Percentiles rank a stretch among this genome's conserved stretches.
Conservation (phyloP, 2,888 invertebrate species). For the Lobophora halterata region DNA sequence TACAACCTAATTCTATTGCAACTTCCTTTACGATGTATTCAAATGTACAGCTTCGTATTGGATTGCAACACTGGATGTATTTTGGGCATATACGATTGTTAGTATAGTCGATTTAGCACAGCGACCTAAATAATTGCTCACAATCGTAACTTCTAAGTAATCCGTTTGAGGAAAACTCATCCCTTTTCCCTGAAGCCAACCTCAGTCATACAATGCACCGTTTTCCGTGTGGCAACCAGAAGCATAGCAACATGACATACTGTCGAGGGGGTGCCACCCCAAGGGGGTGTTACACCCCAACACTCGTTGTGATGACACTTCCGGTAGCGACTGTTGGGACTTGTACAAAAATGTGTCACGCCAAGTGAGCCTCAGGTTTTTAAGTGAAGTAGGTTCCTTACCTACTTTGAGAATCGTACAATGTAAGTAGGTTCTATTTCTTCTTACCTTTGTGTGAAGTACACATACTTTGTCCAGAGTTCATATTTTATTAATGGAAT, state of each 20-base stretch:
- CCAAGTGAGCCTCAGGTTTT: not conserved
- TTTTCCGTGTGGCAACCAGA: slow-evolving; percentile 15
- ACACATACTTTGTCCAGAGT: no score
- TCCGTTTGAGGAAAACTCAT: slow-evolving; percentile 4
- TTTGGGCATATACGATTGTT: no score
- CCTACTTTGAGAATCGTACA: no score
- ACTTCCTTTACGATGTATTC: no score
- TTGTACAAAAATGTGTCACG: slow-evolving; percentile 11
- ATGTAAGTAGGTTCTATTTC: no score
- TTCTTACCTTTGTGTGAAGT: no score
- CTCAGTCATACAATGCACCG: slow-evolving; percentile 10
- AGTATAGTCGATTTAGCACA: no score
- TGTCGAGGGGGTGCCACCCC: slow-evolving; percentile 8
- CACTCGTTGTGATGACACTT: slow-evolving; percentile 18
- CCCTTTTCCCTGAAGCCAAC: slow-evolving; percentile 3
- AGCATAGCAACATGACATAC: slow-evolving; percentile 7
- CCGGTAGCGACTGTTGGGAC: slow-evolving; percentile 10
- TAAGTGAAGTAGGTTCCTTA: no score
- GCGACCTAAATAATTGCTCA: not conserved
- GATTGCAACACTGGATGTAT: no score
- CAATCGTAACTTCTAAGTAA: not conserved
- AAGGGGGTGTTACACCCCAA: slow-evolving; percentile 5
- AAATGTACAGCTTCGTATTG: no score
- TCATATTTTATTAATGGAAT: no score
- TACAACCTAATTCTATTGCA: no score